These are phyloP conservation scores for Melanotaenia parkinsoni DNA, from an alignment of 2,797 vertebrate genomes.

Conservation along the genomic window DNA sequence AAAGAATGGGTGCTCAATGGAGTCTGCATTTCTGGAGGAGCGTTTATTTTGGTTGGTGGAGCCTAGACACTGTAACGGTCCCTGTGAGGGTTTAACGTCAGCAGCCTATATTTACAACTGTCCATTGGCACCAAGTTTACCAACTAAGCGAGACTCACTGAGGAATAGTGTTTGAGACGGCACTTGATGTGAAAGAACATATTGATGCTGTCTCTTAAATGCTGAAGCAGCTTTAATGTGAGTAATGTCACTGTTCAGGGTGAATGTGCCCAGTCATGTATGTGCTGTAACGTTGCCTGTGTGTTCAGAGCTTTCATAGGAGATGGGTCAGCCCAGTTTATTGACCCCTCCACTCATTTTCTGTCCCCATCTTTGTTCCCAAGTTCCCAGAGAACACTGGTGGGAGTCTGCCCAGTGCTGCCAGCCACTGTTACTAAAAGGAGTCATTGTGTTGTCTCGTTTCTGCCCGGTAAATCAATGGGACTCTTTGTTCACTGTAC, in stretches of 20 bases:
- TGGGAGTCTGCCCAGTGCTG: conserved; percentile 71
- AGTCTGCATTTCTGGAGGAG: conserved; percentile 25
- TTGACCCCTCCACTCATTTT: conserved; percentile 66
- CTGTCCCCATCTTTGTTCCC: conserved; percentile 67
- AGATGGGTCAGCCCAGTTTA: conserved; percentile 65
- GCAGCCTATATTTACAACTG: conserved; percentile 59
- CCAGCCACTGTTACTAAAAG: conserved; percentile 73
- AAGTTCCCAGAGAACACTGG: conserved; percentile 72
- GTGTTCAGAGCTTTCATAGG: conserved; percentile 46
- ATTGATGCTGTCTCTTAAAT: conserved; percentile 38
- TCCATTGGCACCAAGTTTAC: conserved; percentile 35
- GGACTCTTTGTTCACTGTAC: conserved; percentile 71
- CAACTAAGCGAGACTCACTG: conserved; percentile 22
- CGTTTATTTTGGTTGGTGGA: conserved; percentile 39
- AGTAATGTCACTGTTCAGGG: conserved; percentile 30
- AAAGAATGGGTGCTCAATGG: conserved; percentile 47
- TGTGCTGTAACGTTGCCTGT: conserved; percentile 9
- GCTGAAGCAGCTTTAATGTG: conserved; percentile 39
- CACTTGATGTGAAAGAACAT: conserved; percentile 49
- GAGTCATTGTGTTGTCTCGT: conserved; percentile 79
- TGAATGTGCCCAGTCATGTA: conserved; percentile 61
- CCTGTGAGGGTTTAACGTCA: conserved; percentile 42
- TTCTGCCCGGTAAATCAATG: conserved; percentile 69
- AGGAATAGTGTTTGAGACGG: conserved; percentile 32
- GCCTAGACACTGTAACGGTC: conserved; percentile 17